Base-by-base conservation (phyloP, 2,797 vertebrate genomes). In the Parotocinclus haroldoi region DNA sequence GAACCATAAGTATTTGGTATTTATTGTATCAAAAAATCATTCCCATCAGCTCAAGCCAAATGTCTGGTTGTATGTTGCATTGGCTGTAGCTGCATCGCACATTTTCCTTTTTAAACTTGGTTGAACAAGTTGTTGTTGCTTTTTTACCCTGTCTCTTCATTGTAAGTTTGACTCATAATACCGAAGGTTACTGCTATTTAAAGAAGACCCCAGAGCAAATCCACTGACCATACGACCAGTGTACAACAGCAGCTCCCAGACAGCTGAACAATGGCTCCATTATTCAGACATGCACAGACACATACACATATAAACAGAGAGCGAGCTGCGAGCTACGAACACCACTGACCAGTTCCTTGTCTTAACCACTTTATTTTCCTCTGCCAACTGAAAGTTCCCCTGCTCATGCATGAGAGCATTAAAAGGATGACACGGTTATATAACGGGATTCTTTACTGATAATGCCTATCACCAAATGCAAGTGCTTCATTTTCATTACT, bases 191-290 rank as follows among this genome's bases (percentile, higher is more conserved):
- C 64, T 71, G 73, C 74, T 78, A 76, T 78, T 78, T 73, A 73
- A 68, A 74, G 70, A 57, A 73, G 68, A 69, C 64, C 73, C 73
- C 57, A 71, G 27, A 68, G 74, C 68, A 72, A 68, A 57, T 69
- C 71, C 68, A 68, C 71, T 68, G 69, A 69, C 80, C 60, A 53
- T 68, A 68, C 44, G 75, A 85, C 74, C 68, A 66, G 68, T 74
- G 73, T 68, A 75, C 70, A 69, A 68, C 59, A 71, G 69, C 53
- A 46, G 68, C 65, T 50, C 62, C 58, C 63, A 84, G 80, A 77
- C 58, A 79, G 82, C 76, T 86, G 70, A 85, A 88, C 86, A 88
- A 89, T 82, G 85, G 85, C 87, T 87, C 80, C 82, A 88, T 89
- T 89, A 89, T 90, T 87, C 85, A 79, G 59, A 57, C 71, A 52